These are phyloP conservation scores for Caenorhabditis remanei DNA, from an alignment of 1,140 invertebrate genomes.

Conservation along the genomic window DNA sequence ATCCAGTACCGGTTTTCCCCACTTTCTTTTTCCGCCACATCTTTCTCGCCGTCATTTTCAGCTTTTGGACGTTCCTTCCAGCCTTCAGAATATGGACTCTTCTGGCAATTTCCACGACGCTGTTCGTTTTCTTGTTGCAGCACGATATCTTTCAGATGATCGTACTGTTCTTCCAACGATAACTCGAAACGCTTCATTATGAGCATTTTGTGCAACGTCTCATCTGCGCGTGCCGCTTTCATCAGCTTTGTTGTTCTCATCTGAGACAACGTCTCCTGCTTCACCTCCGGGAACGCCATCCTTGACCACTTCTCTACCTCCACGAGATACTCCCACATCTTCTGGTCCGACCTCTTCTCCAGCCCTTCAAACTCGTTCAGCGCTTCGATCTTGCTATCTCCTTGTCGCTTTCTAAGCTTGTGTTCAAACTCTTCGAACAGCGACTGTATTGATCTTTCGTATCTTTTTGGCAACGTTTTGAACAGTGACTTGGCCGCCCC, in stretches of 20 bases:
- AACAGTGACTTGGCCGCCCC: no score
- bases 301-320: not conserved
- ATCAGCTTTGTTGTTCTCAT: not conserved
- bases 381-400: no score
- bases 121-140: conserved; percentile 2
- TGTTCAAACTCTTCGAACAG: no score
- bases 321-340: not conserved
- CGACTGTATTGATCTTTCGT: no score
- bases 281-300: not conserved
- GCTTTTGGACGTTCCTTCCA: not conserved
- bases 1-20: not conserved
- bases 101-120: not conserved
- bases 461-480: no score
- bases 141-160: not conserved
- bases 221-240: no score
- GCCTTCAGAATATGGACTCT: not conserved
- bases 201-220: no score
- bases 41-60: not conserved
- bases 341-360: not conserved
- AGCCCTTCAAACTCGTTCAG: not conserved
- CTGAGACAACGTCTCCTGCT: not conserved
- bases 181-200: no score
- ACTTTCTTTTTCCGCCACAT: not conserved
- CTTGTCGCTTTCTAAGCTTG: no score
- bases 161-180: no score